Evolutionary conservation across 2,888 invertebrate genomes (phyloP).

Genomic region (Platycheirus rosarum): DNA sequence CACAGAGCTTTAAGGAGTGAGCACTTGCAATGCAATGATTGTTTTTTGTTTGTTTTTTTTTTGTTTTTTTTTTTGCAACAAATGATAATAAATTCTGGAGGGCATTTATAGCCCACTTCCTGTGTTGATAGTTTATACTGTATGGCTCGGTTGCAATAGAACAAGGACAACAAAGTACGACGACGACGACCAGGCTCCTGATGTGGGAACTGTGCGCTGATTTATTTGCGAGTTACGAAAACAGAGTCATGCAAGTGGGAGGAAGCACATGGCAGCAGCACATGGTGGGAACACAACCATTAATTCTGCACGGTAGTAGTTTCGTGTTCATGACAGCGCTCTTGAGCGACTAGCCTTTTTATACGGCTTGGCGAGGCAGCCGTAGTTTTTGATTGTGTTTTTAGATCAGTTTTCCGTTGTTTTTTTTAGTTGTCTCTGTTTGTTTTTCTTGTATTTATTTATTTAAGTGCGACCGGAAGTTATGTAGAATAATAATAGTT

Average conservation of each 20-base stretch:
- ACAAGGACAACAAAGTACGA: neutral
- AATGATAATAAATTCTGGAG: constrained; percentile 72
- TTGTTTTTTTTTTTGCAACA: constrained; percentile 32
- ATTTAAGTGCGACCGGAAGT: too few species aligned
- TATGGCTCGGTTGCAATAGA: constrained; percentile 1
- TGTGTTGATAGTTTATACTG: constrained; percentile 26
- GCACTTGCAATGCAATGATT: constrained; percentile 50
- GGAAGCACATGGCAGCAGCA: constrained; percentile 48
- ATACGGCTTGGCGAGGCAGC: too few species aligned
- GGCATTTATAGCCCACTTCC: constrained; percentile 51
- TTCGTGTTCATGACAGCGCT: constrained; percentile 68
- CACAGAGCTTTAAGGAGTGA: constrained; percentile 11
- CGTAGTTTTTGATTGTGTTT: too few species aligned
- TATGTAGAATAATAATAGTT: too few species aligned
- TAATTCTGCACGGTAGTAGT: constrained; percentile 63
- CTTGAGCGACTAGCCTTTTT: constrained; percentile 50
- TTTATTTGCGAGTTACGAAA: constrained; percentile 65
- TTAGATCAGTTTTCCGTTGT: too few species aligned
- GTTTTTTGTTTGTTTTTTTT: constrained; percentile 24
- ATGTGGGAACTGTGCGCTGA: constrained; percentile 50
- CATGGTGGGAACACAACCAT: constrained; percentile 66
- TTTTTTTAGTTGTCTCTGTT: too few species aligned
- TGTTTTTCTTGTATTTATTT: too few species aligned
- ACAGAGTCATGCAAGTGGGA: constrained; percentile 41
- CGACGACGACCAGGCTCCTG: constrained; percentile 26